These are phyloP conservation scores for Hyperoodon ampullatus DNA, from an alignment of 2,113 vertebrate genomes.

Conservation along the genomic window DNA sequence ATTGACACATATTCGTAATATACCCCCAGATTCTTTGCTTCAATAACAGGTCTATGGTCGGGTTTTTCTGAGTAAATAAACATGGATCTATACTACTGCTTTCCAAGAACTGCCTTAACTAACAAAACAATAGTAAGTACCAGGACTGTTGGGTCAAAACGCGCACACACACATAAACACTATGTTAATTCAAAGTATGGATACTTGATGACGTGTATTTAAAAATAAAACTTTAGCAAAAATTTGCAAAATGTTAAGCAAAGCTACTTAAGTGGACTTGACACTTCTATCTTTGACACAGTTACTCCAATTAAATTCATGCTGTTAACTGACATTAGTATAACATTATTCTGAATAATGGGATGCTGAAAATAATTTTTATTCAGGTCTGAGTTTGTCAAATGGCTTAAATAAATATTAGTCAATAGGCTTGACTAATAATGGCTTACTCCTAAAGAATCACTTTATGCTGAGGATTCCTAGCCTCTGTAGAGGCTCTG, in stretches of 20 bases:
- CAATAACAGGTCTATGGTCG: not conserved
- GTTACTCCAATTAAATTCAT: not conserved
- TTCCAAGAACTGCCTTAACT: slow-evolving; percentile 25
- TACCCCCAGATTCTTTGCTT: not conserved
- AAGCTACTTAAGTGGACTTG: not conserved
- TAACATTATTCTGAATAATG: slow-evolving; percentile 32
- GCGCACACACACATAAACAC: not conserved
- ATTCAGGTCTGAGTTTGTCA: not conserved
- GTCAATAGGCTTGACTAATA: slow-evolving; percentile 11
- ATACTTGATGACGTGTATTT: not conserved
- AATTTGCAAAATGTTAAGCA: slow-evolving; percentile 42
- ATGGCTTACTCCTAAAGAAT: slow-evolving; percentile 1
- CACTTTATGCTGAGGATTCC: not conserved
- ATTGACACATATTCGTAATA: slow-evolving; percentile 30
- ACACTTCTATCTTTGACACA: not conserved
- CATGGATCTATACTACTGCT: not conserved
- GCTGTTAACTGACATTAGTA: not conserved
- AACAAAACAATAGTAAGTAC: slow-evolving; percentile 7
- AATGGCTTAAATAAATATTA: slow-evolving; percentile 38
- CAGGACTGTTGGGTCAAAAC: slow-evolving; percentile 43
- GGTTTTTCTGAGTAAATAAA: slow-evolving; percentile 19
- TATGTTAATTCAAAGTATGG: not conserved
- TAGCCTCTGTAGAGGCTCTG: not conserved
- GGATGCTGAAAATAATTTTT: slow-evolving; percentile 34
- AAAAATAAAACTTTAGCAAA: slow-evolving; percentile 59